Percentiles rank a stretch among this genome's conserved stretches.
These are phyloP conservation scores for Epinephelus moara DNA, from an alignment of 2,113 vertebrate genomes.

Conservation along the genomic window DNA sequence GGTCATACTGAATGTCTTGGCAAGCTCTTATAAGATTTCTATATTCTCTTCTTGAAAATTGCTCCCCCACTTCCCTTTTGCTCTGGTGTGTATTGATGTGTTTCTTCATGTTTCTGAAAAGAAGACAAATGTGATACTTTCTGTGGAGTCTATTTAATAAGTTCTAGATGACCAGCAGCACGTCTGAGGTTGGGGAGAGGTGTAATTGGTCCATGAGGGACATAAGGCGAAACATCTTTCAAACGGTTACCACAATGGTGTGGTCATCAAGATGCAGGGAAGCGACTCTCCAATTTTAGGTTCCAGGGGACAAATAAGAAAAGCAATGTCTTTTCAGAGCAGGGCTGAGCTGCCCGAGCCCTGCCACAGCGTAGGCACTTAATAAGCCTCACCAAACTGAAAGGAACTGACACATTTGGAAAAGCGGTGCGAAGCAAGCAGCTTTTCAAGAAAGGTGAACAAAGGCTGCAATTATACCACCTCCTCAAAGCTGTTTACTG, in stretches of 20 bases:
- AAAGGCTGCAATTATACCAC: slow-evolving; percentile 58
- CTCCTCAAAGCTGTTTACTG: slow-evolving; percentile 57
- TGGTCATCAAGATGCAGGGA: slow-evolving; percentile 63
- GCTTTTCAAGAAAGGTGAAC: slow-evolving; percentile 57
- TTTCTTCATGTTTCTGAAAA: slow-evolving; percentile 33
- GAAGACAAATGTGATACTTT: slow-evolving; percentile 25
- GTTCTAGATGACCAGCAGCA: slow-evolving; percentile 40
- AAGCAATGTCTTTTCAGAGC: slow-evolving; percentile 50
- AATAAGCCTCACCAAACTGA: slow-evolving; percentile 47
- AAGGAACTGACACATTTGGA: slow-evolving; percentile 56
- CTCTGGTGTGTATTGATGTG: not conserved
- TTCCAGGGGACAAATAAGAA: slow-evolving; percentile 53
- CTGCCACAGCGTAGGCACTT: slow-evolving; percentile 43
- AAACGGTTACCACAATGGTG: slow-evolving; percentile 49
- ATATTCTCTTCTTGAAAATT: not conserved
- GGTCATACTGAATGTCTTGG: not conserved
- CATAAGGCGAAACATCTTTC: slow-evolving; percentile 46
- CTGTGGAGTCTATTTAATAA: slow-evolving; percentile 21
- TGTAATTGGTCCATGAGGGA: slow-evolving; percentile 75
- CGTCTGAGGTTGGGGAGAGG: slow-evolving; percentile 25
- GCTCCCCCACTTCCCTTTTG: not conserved
- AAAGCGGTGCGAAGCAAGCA: slow-evolving; percentile 24
- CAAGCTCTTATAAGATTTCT: not conserved
- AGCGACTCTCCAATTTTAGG: slow-evolving; percentile 48
- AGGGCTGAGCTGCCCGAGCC: slow-evolving; percentile 23